Percentiles rank a stretch among this genome's conserved stretches.
phyloP scores from a whole-genome alignment of 1,140 invertebrate genomes.

The Heliconius melpomene region DNA sequence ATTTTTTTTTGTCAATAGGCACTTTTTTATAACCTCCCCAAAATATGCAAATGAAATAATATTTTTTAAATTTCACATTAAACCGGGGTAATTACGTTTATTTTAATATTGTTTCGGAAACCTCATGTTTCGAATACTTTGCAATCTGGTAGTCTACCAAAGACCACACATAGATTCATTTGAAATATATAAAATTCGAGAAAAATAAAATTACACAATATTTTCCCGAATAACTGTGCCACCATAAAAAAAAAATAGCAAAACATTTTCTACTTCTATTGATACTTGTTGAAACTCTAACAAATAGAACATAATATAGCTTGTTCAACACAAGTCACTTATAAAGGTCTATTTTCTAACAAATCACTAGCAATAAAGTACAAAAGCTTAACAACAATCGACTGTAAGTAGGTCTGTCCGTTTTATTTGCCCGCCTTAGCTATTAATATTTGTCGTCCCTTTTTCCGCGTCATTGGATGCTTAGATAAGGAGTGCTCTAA shows the following conservation, averaged over 20 bases:
- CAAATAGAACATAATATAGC: background rate
- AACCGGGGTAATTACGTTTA: too few species aligned
- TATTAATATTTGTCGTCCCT: conserved; percentile 40
- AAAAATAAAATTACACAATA: too few species aligned
- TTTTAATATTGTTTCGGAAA: too few species aligned
- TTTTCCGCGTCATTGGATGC: conserved; percentile 27
- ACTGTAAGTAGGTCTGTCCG: conserved; percentile 16
- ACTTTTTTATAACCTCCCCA: too few species aligned
- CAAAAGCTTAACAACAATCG: conserved; percentile 18
- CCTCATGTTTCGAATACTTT: too few species aligned
- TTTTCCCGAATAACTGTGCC: background rate
- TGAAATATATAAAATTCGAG: too few species aligned
- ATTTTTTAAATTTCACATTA: too few species aligned
- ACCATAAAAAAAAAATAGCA: background rate
- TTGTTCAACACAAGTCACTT: conserved; percentile 3
- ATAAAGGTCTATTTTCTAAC: conserved; percentile 12
- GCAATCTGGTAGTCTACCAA: too few species aligned
- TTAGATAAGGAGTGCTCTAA: conserved; percentile 23
- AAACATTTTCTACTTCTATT: background rate
- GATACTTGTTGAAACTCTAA: background rate
- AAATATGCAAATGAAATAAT: too few species aligned
- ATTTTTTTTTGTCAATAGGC: too few species aligned
- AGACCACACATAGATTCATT: too few species aligned
- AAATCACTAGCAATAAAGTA: conserved; percentile 23
- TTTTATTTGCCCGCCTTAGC: conserved; percentile 24